Evolutionary conservation across 2,888 invertebrate genomes (phyloP).

Genomic region (Argyresthia albistria): DNA sequence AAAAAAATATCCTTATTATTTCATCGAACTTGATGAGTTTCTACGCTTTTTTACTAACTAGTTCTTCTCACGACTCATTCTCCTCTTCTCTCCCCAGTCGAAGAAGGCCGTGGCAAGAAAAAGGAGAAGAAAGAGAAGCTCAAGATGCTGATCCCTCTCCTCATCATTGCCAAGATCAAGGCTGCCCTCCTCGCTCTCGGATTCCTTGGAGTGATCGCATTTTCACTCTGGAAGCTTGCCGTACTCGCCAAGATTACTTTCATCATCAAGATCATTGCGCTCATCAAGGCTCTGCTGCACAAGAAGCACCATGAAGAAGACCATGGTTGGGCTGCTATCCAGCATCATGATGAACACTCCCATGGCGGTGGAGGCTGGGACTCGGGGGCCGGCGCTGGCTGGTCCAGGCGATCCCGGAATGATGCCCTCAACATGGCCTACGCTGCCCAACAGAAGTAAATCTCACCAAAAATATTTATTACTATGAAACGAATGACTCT

Average conservation of each 20-base stretch:
- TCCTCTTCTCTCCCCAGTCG: too few species aligned
- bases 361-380: slow-evolving; percentile 40
- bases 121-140: slow-evolving; percentile 72
- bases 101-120: slow-evolving; percentile 80
- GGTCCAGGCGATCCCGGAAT: slow-evolving; percentile 56
- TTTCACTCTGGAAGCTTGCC: slow-evolving; percentile 80
- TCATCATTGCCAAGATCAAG: slow-evolving; percentile 77
- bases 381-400: slow-evolving; percentile 26
- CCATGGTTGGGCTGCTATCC: slow-evolving; percentile 16
- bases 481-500: neutral
- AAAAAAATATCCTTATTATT: too few species aligned
- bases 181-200: slow-evolving; percentile 76
- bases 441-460: slow-evolving; percentile 45
- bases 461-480: slow-evolving; percentile 6
- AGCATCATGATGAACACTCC: slow-evolving; percentile 20
- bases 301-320: slow-evolving; percentile 47
- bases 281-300: slow-evolving; percentile 50
- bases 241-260: slow-evolving; percentile 84
- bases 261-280: slow-evolving; percentile 44
- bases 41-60: too few species aligned
- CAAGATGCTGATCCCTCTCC: slow-evolving; percentile 62
- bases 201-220: slow-evolving; percentile 76
- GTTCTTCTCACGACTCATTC: too few species aligned
- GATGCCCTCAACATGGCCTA: slow-evolving; percentile 55
- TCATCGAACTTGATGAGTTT: too few species aligned